phyloP scores from a whole-genome alignment of 2,113 vertebrate species.

The Limanda limanda region DNA sequence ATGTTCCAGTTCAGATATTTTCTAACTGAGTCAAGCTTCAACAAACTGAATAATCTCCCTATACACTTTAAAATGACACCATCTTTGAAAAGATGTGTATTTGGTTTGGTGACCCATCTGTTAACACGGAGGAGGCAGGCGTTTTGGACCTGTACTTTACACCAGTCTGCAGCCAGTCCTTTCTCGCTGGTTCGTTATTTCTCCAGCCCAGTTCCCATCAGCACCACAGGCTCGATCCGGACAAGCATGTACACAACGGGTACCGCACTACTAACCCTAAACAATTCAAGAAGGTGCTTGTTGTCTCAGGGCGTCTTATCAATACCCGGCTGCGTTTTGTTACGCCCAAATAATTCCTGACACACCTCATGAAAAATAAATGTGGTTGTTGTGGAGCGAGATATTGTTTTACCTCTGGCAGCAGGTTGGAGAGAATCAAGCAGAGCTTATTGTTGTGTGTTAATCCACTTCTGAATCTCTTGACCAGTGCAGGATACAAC shows the following conservation, averaged over 20 bases:
- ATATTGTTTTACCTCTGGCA: background rate
- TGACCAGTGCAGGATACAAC: background rate
- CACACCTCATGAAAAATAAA: constrained; percentile 33
- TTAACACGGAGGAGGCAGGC: no score
- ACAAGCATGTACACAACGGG: background rate
- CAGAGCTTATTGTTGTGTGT: background rate
- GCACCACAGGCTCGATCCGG: background rate
- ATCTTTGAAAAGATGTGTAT: no score
- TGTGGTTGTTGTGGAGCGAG: constrained; percentile 2
- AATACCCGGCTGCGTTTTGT: no score
- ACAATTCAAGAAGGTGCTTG: background rate
- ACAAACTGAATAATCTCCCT: no score
- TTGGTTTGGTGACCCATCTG: no score
- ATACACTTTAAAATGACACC: no score
- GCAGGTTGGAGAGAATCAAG: background rate
- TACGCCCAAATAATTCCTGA: background rate
- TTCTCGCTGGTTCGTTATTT: background rate
- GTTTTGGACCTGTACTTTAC: background rate
- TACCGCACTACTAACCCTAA: background rate
- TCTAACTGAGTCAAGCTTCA: no score
- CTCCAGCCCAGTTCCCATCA: background rate
- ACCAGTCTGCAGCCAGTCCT: background rate
- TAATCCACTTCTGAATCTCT: background rate
- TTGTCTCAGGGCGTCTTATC: background rate
- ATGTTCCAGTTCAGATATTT: no score